Conservation (phyloP, 2,888 invertebrate species). For the Plagodis dolabraria region DNA sequence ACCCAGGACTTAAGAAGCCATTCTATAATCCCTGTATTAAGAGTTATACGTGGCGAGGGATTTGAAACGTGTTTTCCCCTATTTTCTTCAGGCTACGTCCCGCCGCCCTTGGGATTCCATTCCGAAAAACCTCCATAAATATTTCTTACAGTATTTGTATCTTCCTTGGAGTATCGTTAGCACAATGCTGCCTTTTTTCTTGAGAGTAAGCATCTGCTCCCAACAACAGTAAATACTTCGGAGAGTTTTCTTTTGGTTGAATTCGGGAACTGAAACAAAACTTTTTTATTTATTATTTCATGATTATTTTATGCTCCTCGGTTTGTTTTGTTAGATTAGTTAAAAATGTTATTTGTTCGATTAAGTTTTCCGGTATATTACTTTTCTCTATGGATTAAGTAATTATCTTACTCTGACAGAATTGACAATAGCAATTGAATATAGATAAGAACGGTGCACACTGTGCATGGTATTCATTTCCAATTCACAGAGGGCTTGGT, state of each 20-base stretch:
- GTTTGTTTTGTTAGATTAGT: too few species aligned
- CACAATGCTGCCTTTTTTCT: conserved; percentile 74
- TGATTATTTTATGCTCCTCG: too few species aligned
- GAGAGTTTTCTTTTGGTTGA: background rate
- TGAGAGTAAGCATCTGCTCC: conserved; percentile 66
- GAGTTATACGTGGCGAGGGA: conserved; percentile 80
- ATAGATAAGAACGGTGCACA: background rate
- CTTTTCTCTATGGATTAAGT: too few species aligned
- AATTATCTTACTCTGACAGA: too few species aligned
- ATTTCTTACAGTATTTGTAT: conserved; percentile 84
- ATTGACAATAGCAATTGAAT: too few species aligned
- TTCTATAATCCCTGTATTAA: conserved; percentile 81
- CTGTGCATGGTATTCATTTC: conserved; percentile 4
- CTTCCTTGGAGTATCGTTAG: conserved; percentile 83
- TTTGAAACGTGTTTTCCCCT: conserved; percentile 78
- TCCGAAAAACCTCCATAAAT: conserved; percentile 84
- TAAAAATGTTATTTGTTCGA: background rate
- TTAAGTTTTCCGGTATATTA: too few species aligned
- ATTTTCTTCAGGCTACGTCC: conserved; percentile 70
- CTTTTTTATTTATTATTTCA: background rate
- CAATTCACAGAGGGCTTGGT: conserved; percentile 23
- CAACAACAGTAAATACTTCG: conserved; percentile 41
- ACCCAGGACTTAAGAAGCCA: conserved; percentile 76
- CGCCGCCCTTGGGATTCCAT: conserved; percentile 73
- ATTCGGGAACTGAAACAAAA: background rate